Evolutionary conservation across 2,888 invertebrate genomes (phyloP).

Genomic region (Drosophila ustulata): DNA sequence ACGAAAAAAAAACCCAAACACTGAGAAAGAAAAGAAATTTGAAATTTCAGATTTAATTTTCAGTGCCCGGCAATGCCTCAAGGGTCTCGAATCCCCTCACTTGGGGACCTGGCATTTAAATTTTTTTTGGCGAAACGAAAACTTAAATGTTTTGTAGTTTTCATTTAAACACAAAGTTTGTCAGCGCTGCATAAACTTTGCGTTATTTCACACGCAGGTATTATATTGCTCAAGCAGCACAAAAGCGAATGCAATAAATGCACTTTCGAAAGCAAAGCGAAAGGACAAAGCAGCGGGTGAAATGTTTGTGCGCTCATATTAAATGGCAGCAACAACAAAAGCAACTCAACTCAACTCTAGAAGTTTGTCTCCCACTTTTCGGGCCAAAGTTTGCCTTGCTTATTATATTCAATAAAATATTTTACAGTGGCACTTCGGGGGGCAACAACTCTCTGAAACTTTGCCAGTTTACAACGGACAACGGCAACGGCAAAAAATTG

Average conservation of each 20-base stretch:
- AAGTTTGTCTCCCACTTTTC: constrained; percentile 70
- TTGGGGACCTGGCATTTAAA: constrained; percentile 65
- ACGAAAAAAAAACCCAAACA: constrained; percentile 29
- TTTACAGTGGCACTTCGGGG: constrained; percentile 75
- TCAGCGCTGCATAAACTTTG: constrained; percentile 75
- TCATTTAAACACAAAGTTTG: constrained; percentile 75
- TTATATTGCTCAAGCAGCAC: constrained; percentile 71
- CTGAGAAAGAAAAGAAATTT: constrained; percentile 37
- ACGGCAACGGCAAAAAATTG: constrained; percentile 44
- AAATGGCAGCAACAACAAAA: constrained; percentile 58
- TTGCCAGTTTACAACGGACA: constrained; percentile 43
- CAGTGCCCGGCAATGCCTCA: constrained; percentile 48
- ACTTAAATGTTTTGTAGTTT: constrained; percentile 77
- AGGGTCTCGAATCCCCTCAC: constrained; percentile 24
- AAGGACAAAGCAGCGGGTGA: constrained; percentile 27
- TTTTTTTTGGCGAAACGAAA: constrained; percentile 40
- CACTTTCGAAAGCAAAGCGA: constrained; percentile 16
- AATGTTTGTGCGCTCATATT: constrained; percentile 71
- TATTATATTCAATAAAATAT: constrained; percentile 79
- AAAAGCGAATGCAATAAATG: constrained; percentile 71
- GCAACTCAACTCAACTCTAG: constrained; percentile 26
- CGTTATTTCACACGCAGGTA: constrained; percentile 79
- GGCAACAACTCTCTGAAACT: constrained; percentile 52
- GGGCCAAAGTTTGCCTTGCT: constrained; percentile 69
- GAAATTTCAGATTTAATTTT: constrained; percentile 66